Evolutionary conservation across 2,113 vertebrate genomes (phyloP).

Genomic region (Climacteris rufus): DNA sequence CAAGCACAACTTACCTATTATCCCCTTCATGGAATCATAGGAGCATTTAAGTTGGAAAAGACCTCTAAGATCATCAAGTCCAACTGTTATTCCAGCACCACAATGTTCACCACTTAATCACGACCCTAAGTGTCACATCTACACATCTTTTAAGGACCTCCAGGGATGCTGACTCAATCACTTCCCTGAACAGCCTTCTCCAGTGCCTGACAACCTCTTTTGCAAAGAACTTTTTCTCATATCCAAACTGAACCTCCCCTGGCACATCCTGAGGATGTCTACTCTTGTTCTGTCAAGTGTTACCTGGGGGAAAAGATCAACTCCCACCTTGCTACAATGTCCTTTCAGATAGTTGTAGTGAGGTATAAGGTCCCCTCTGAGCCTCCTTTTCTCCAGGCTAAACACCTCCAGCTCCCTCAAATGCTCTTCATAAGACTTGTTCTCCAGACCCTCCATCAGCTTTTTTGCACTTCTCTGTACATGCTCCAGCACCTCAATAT

Average conservation of each 20-base stretch:
- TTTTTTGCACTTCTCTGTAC: background rate
- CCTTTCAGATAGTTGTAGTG: background rate
- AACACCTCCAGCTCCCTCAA: background rate
- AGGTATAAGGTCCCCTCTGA: background rate
- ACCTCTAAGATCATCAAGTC: background rate
- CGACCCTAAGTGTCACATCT: background rate
- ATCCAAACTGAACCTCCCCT: background rate
- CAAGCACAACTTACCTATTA: background rate
- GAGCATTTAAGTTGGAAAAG: background rate
- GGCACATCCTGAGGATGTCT: background rate
- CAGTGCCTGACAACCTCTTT: background rate
- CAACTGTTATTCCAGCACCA: background rate
- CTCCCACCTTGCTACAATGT: background rate
- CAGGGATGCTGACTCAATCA: background rate
- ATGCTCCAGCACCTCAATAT: background rate
- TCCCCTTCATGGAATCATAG: background rate
- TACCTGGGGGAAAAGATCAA: background rate
- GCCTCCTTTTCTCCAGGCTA: background rate
- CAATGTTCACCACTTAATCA: background rate
- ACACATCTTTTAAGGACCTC: background rate
- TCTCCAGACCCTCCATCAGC: background rate
- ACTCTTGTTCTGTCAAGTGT: background rate
- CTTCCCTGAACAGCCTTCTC: background rate
- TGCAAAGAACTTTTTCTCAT: background rate
- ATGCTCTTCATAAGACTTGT: background rate